Conservation (phyloP, 2,888 invertebrate genomes). For the Morinoia aosen region DNA sequence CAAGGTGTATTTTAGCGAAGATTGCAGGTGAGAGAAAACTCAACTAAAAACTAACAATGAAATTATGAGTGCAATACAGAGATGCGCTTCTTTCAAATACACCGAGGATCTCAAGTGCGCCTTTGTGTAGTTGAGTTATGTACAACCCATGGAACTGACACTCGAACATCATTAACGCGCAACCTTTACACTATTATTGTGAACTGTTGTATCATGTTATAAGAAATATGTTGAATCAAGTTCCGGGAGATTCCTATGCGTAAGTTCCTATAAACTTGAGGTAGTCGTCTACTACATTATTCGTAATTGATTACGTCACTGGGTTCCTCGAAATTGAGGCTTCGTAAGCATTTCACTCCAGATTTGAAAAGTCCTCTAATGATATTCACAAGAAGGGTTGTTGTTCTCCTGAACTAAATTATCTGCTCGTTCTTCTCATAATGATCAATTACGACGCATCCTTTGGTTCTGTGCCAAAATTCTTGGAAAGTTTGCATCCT, state of each 20-base stretch:
- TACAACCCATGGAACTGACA: background rate
- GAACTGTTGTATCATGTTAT: background rate
- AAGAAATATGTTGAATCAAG: background rate
- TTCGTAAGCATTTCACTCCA: background rate
- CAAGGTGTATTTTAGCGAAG: background rate
- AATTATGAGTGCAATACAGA: background rate
- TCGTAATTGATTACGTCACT: background rate
- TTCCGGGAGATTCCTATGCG: background rate
- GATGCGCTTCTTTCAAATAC: background rate
- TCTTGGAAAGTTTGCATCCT: background rate
- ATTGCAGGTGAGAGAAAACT: background rate
- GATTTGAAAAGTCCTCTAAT: background rate
- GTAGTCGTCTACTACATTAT: background rate
- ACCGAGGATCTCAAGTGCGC: background rate
- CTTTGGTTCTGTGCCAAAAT: constrained; percentile 1
- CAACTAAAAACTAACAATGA: background rate
- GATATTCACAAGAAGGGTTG: background rate
- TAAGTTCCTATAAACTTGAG: background rate
- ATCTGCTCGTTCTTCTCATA: background rate
- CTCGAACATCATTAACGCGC: background rate
- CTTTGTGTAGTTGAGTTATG: background rate
- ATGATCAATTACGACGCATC: background rate
- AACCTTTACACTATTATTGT: background rate
- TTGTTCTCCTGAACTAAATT: background rate
- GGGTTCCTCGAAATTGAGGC: background rate